Conservation (phyloP, 2,888 invertebrate genomes). For the Amitus sp. region DNA sequence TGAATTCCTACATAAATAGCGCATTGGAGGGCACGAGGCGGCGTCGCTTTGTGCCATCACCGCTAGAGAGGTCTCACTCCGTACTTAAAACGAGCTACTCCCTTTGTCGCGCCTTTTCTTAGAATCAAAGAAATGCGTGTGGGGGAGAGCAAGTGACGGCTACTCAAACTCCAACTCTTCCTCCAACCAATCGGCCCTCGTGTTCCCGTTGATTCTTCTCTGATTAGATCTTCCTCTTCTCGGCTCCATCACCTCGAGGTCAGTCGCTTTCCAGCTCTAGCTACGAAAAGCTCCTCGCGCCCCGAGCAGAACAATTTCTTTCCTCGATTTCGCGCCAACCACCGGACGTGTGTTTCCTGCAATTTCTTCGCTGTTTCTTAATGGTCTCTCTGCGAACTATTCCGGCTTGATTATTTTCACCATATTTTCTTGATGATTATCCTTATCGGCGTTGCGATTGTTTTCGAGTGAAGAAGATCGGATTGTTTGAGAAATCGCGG, state of each 20-base stretch:
- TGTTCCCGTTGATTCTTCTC: not conserved
- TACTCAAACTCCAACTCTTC: not conserved
- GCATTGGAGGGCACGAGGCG: constrained; percentile 2
- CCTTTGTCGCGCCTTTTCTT: constrained; percentile 2
- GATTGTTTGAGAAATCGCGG: constrained; percentile 2
- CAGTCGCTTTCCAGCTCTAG: not conserved
- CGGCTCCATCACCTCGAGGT: not conserved
- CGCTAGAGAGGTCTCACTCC: not conserved
- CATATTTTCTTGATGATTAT: constrained; percentile 37
- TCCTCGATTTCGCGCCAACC: not conserved
- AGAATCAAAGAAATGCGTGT: not conserved
- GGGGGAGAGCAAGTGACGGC: not conserved
- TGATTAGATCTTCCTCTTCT: not conserved
- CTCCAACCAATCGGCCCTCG: not conserved
- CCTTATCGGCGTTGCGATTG: constrained; percentile 31
- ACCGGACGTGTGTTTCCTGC: constrained; percentile 30
- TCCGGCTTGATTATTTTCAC: constrained; percentile 33
- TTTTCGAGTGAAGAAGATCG: constrained; percentile 1
- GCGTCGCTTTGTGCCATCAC: not conserved
- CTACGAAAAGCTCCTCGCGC: not conserved
- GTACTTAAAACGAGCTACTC: not conserved
- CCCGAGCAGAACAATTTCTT: not conserved
- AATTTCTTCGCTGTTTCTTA: constrained; percentile 34
- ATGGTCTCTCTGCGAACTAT: constrained; percentile 37
- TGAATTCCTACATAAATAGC: constrained; percentile 10